Evolutionary conservation across 2,888 invertebrate species (phyloP).

Genomic region (Alviniconcha strummeri): DNA sequence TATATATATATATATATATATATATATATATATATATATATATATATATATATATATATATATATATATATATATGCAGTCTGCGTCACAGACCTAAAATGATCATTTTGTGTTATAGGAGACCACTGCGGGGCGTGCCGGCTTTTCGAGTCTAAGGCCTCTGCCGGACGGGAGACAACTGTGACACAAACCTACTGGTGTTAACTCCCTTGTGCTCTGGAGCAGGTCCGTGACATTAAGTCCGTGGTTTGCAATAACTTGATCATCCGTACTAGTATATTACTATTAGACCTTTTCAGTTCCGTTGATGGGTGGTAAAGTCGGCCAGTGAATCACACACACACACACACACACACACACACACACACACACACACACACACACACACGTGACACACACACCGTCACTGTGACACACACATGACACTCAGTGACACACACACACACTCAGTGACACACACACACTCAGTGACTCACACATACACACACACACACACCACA

Average conservation of each 20-base stretch:
- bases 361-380: slow-evolving; percentile 13
- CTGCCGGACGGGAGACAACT: no score
- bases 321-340: neutral
- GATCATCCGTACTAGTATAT: neutral
- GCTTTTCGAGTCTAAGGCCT: no score
- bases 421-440: no score
- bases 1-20: no score
- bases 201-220: neutral
- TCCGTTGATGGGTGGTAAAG: neutral
- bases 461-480: no score
- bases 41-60: neutral
- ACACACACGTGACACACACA: slow-evolving; percentile 15
- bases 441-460: no score
- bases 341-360: slow-evolving; percentile 10
- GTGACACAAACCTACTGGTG: no score
- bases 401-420: neutral
- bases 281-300: neutral
- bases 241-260: neutral
- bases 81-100: neutral
- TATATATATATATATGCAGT: neutral
- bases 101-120: no score
- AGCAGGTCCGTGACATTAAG: neutral
- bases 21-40: no score
- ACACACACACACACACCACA: no score
- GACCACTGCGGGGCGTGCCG: no score